Percentiles rank a stretch among this genome's conserved stretches.
These are phyloP conservation scores for Agrochola litura DNA, from an alignment of 2,888 invertebrate species.

Conservation along the genomic window DNA sequence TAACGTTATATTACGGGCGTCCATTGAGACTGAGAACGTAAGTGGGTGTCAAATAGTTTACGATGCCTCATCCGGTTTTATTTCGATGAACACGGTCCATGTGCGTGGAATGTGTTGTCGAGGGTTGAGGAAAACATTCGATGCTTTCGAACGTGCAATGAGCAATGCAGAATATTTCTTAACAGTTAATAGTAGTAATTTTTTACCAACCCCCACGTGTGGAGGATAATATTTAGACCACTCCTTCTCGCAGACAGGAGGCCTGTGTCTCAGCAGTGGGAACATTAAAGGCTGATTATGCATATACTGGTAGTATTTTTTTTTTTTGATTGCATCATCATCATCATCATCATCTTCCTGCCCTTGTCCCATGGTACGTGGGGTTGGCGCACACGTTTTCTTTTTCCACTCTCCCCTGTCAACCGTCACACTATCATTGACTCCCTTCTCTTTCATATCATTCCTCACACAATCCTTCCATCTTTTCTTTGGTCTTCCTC, in stretches of 20 bases:
- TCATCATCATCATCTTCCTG: too few species aligned
- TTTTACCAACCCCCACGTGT: background rate
- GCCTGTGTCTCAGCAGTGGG: background rate
- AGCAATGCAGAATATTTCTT: background rate
- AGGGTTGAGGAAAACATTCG: slow-evolving; percentile 1
- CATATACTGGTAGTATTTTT: background rate
- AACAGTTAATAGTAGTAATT: too few species aligned
- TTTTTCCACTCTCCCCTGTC: too few species aligned
- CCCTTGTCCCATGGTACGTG: too few species aligned
- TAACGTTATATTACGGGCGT: slow-evolving; percentile 47
- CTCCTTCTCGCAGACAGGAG: background rate
- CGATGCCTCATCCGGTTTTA: slow-evolving; percentile 54
- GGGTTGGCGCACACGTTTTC: too few species aligned
- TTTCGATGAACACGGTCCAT: slow-evolving; percentile 13
- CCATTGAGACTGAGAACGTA: slow-evolving; percentile 39
- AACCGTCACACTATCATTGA: too few species aligned
- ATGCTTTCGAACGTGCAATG: background rate
- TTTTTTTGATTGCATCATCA: background rate
- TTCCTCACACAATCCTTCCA: too few species aligned
- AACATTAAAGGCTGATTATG: too few species aligned
- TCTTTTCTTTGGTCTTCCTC: too few species aligned
- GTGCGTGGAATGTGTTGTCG: slow-evolving; percentile 8
- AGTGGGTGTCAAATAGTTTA: slow-evolving; percentile 48
- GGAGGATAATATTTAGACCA: too few species aligned
- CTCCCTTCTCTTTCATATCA: too few species aligned